Conservation (phyloP, 35 echinoderm and acorn worm species). For the Lytechinus pictus region DNA sequence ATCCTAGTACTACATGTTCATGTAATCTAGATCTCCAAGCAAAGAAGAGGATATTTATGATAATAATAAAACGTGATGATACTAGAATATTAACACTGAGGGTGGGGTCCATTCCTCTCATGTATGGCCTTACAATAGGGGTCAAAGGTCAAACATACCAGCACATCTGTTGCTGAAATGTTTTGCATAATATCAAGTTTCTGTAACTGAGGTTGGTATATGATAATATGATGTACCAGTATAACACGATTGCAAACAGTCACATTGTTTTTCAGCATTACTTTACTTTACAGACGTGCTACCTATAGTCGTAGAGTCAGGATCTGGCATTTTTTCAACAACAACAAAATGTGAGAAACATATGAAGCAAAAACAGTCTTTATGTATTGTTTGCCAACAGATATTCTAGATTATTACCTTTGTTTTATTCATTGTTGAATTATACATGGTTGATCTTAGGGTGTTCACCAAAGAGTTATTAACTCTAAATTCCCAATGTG, state of each 20-base stretch:
- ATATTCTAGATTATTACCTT: too few species aligned
- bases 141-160: constrained; percentile 39
- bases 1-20: constrained; percentile 7
- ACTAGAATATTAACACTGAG: constrained; percentile 24
- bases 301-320: too few species aligned
- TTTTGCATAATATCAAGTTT: constrained; percentile 39
- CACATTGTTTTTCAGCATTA: not conserved
- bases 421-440: too few species aligned
- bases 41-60: not conserved
- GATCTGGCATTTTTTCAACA: too few species aligned
- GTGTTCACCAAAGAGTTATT: too few species aligned
- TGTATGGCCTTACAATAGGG: not conserved
- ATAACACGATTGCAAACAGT: not conserved
- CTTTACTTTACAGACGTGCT: not conserved
- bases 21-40: constrained; percentile 7
- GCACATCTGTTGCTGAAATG: constrained; percentile 37
- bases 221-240: not conserved
- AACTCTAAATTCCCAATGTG: too few species aligned
- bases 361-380: too few species aligned
- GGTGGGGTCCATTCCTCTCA: not conserved
- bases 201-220: not conserved
- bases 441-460: too few species aligned
- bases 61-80: constrained; percentile 38
- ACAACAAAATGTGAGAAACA: too few species aligned
- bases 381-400: too few species aligned